These are phyloP conservation scores for Dolomedes plantarius DNA, from an alignment of 2,888 invertebrate species.

Conservation along the genomic window DNA sequence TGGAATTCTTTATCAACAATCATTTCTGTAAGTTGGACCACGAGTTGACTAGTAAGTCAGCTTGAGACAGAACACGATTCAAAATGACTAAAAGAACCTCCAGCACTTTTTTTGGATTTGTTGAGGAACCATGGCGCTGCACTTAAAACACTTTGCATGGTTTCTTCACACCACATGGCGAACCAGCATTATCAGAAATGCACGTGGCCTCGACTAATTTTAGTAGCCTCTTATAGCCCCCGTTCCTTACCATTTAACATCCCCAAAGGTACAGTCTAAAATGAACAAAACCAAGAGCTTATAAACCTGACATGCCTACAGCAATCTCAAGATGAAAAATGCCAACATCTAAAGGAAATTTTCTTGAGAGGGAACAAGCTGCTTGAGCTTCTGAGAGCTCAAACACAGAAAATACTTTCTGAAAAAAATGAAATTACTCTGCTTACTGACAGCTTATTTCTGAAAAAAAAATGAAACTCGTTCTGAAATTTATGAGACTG, in stretches of 20 bases:
- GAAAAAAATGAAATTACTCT: background rate
- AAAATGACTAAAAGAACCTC: constrained; percentile 29
- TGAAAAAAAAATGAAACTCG: background rate
- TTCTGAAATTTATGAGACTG: background rate
- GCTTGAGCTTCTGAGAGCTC: background rate
- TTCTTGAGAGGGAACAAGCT: background rate
- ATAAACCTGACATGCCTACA: background rate
- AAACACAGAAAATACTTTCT: background rate
- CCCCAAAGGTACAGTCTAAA: background rate
- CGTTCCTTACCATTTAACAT: background rate
- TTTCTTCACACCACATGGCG: constrained; percentile 60
- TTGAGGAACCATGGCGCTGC: constrained; percentile 41
- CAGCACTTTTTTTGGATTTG: constrained; percentile 29
- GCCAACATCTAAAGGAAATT: background rate
- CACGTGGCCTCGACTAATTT: constrained; percentile 56
- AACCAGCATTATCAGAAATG: constrained; percentile 41
- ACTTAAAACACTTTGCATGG: constrained; percentile 63
- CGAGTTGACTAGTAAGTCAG: constrained; percentile 3
- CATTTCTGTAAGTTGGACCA: constrained; percentile 23
- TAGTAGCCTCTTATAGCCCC: constrained; percentile 38
- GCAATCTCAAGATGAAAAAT: no score
- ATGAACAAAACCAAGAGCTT: background rate
- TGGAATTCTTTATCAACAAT: constrained; percentile 68
- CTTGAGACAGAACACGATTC: constrained; percentile 4
- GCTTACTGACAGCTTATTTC: background rate